Conservation (phyloP, 2,797 vertebrate genomes). For the Anguilla marmorata region DNA sequence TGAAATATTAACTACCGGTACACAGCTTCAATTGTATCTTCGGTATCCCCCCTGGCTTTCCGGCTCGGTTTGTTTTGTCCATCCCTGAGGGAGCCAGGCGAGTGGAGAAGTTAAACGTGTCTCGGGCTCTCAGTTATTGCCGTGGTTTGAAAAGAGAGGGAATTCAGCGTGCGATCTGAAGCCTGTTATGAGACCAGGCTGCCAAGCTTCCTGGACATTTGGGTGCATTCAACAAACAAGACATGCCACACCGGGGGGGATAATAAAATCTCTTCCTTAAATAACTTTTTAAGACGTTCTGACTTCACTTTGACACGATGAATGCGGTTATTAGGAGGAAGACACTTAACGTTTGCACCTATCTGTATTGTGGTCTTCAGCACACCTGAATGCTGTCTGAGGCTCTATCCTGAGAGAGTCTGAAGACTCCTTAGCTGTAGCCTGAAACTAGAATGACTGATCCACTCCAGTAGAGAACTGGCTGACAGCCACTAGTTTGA, state of each 20-base stretch:
- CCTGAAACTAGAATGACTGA: neutral
- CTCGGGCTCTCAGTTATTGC: conserved; percentile 42
- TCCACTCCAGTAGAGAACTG: neutral
- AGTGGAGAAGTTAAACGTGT: conserved; percentile 45
- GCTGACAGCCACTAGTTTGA: neutral
- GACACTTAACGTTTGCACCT: neutral
- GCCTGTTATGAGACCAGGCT: conserved; percentile 47
- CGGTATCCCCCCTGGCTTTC: conserved; percentile 47
- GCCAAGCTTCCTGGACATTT: conserved; percentile 52
- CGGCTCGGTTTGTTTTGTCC: conserved; percentile 55
- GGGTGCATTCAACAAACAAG: conserved; percentile 51
- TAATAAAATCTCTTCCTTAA: no score
- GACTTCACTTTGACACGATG: no score
- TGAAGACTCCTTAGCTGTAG: neutral
- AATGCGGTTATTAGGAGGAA: no score
- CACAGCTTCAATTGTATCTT: conserved; percentile 51
- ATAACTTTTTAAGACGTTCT: neutral
- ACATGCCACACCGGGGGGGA: conserved; percentile 26
- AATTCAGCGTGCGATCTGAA: conserved; percentile 47
- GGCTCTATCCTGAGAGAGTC: neutral
- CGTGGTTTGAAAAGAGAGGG: conserved; percentile 45
- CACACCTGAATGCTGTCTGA: neutral
- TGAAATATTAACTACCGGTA: conserved; percentile 55
- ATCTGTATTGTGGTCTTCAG: neutral
- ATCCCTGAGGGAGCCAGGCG: conserved; percentile 43